phyloP scores from a whole-genome alignment of 1,140 invertebrate genomes.

The Conopomorpha cramerella region DNA sequence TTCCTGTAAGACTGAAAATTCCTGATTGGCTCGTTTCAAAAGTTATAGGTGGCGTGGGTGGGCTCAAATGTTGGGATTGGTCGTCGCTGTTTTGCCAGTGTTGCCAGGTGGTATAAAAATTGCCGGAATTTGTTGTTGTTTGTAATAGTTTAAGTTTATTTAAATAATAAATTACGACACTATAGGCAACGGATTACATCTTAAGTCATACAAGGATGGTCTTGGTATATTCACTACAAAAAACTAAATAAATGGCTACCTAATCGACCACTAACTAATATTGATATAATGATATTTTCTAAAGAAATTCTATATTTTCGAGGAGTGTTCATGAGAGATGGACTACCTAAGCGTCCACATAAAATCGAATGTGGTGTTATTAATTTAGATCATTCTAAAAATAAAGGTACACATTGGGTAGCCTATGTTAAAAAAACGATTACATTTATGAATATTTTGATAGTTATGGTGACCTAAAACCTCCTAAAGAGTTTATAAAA shows the following conservation, averaged over 20 bases:
- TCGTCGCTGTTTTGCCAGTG: no score
- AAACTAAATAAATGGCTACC: not conserved
- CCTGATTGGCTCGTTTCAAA: no score
- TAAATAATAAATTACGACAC: no score
- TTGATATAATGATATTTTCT: not conserved
- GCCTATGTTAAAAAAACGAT: not conserved
- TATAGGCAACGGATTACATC: not conserved
- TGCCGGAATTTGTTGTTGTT: no score
- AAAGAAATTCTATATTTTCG: not conserved
- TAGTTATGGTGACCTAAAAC: conserved; percentile 25
- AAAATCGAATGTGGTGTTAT: not conserved
- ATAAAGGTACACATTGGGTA: not conserved
- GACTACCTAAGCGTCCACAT: not conserved
- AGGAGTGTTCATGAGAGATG: not conserved
- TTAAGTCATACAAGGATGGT: no score
- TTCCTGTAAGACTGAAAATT: no score
- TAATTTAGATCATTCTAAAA: not conserved
- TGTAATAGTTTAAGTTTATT: no score
- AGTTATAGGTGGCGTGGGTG: no score
- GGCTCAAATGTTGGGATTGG: no score
- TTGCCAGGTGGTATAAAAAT: no score
- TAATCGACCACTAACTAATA: not conserved
- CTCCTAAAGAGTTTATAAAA: conserved; percentile 20
- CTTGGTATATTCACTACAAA: no score
- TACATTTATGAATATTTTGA: no score